Evolutionary conservation across 64 coral and sea anemone species (phyloP).

Genomic region (Actinia equina): DNA sequence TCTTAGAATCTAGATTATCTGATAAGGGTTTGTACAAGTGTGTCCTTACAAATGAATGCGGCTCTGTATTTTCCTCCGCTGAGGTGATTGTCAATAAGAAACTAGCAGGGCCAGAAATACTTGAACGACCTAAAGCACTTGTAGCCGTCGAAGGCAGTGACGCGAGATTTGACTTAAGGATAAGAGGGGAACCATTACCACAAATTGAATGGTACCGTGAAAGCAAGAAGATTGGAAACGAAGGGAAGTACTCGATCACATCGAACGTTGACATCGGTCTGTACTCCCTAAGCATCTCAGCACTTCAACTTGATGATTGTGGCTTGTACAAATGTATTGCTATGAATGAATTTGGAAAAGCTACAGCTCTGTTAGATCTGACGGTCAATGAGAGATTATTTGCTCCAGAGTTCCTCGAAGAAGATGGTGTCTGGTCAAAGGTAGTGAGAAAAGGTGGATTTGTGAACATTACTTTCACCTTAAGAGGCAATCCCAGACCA

Average conservation of each 20-base stretch:
- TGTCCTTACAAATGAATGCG: constrained; percentile 76
- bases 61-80: constrained; percentile 52
- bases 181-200: constrained; percentile 33
- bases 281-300: constrained; percentile 13
- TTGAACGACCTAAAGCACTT: constrained; percentile 64
- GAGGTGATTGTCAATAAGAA: constrained; percentile 51
- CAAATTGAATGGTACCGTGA: constrained; percentile 66
- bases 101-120: constrained; percentile 67
- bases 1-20: constrained; percentile 42
- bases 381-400: constrained; percentile 65
- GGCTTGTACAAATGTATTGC: constrained; percentile 70
- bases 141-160: constrained; percentile 43
- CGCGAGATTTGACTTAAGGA: constrained; percentile 14
- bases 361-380: constrained; percentile 50
- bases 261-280: not conserved
- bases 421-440: constrained; percentile 28
- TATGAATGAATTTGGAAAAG: constrained; percentile 63
- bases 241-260: constrained; percentile 17
- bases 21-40: constrained; percentile 85
- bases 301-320: constrained; percentile 40
- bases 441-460: constrained; percentile 56
- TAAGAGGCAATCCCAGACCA: constrained; percentile 76
- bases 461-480: constrained; percentile 49
- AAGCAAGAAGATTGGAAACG: constrained; percentile 28
- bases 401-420: constrained; percentile 67